phyloP scores from a whole-genome alignment of 2,888 invertebrate genomes.

The Tetragnatha montana region DNA sequence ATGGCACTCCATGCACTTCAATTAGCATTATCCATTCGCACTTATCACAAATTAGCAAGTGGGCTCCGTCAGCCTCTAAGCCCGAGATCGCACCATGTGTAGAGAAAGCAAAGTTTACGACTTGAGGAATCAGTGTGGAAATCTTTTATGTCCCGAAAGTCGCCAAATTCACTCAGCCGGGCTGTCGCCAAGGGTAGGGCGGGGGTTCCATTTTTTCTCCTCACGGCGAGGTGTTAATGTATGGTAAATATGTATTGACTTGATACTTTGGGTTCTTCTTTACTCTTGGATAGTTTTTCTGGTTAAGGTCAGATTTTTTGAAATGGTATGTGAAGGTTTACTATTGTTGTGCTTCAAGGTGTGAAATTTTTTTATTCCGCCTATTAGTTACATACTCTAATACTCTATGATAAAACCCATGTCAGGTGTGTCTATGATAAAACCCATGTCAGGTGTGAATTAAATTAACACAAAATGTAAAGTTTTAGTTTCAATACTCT shows the following conservation, averaged over 20 bases:
- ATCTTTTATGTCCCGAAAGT: slow-evolving; percentile 19
- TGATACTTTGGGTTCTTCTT: slow-evolving; percentile 3
- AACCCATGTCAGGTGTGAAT: too few relatives aligned
- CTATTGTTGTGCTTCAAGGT: too few relatives aligned
- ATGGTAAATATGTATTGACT: slow-evolving; percentile 33
- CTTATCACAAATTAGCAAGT: background rate
- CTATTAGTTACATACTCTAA: too few relatives aligned
- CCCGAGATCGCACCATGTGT: background rate
- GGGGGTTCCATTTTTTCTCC: background rate
- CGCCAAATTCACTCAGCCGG: slow-evolving; percentile 46
- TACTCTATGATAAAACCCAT: too few relatives aligned
- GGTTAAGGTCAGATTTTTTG: too few relatives aligned
- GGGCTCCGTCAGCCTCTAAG: background rate
- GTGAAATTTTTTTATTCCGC: too few relatives aligned
- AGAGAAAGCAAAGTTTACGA: slow-evolving; percentile 24
- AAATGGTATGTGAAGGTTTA: too few relatives aligned
- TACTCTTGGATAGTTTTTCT: too few relatives aligned
- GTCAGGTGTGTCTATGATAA: too few relatives aligned
- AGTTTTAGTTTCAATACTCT: too few relatives aligned
- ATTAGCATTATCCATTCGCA: slow-evolving; percentile 59
- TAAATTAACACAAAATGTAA: too few relatives aligned
- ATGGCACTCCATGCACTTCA: slow-evolving; percentile 44
- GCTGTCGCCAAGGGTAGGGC: slow-evolving; percentile 33
- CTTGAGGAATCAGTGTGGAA: background rate
- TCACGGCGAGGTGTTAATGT: background rate